Conservation (phyloP, 2,888 invertebrate species). For the Hemicrepidius hirtus region DNA sequence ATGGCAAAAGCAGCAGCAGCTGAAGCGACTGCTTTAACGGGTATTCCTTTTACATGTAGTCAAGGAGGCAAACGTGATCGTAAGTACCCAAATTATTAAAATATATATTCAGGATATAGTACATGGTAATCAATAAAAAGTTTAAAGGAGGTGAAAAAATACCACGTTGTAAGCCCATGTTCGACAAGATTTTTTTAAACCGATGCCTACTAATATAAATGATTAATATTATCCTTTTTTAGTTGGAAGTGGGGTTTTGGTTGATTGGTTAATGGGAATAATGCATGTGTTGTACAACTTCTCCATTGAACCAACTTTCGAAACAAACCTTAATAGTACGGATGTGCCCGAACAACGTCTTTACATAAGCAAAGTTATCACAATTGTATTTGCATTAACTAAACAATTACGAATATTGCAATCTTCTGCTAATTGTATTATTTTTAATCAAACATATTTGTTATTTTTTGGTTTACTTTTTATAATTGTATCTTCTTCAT, state of each 20-base stretch:
- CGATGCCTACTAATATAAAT: no score
- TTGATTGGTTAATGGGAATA: constrained; percentile 25
- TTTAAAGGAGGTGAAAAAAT: no score
- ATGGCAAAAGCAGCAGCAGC: constrained; percentile 6
- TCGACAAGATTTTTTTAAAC: no score
- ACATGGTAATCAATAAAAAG: no score
- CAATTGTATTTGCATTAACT: constrained; percentile 8
- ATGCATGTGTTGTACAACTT: constrained; percentile 4
- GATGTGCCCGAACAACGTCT: background rate
- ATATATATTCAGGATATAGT: no score
- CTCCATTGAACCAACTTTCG: constrained; percentile 9
- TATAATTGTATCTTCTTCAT: no score
- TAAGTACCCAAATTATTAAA: no score
- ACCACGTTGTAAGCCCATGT: no score
- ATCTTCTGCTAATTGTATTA: no score
- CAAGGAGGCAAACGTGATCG: constrained; percentile 12
- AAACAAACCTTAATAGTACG: background rate
- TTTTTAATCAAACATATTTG: background rate
- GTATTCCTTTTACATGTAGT: background rate
- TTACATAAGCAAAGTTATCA: background rate
- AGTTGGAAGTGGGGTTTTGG: constrained; percentile 17
- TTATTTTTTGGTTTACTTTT: no score
- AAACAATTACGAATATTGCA: background rate
- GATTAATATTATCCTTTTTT: background rate
- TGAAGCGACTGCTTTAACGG: background rate